Evolutionary conservation across 2,888 invertebrate species (phyloP), one percentile per base, ranked within the genome.

Genomic region (Diplolepis rosae): DNA sequence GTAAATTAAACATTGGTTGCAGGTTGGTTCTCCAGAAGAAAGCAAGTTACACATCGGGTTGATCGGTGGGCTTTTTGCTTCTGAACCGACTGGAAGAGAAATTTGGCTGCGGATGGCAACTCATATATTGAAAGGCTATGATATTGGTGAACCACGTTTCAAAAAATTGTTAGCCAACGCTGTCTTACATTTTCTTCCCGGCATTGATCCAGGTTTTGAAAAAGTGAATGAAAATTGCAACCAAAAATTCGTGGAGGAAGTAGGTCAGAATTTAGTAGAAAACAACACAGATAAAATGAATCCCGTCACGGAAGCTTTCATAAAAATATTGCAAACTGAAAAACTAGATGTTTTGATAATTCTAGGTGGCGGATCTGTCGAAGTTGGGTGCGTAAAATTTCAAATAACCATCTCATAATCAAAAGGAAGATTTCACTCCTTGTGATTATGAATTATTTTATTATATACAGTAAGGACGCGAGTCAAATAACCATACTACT

Each of bases 11-110:
- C n/a, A n/a, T n/a, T 35, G 30, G 69, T 84, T 88, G n/a, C 87
- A 95, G 95, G 90, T 94, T 74, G 95, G 94, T 0, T 91, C 92
- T 1, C 93, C 95, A 0, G 95, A 95, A 82, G 96, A 96, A 85
- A 91, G 90, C 1, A 96, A 97, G 89, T 93, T 95, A 83, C 95
- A 95, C 83, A 91, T 98, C 15, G 94, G 94, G 0, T 87, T 98
- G n/a, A 89, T 96, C 30, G 97, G 97, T 74, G 96, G 96, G 67
- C 88, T 96, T 66, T 95, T 94, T 85, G 94, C 93, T 0, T 93
- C 94, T 0, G 94, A 97, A 84, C 95, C 96, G 0, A 90, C 95
- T 15, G 96, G 97, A 0, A 92, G 97, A 68, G 98, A 98, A 89
- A 90, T 98, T 72, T 89, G 94, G 0, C 84, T 97, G 0, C 94